Evolutionary conservation across 2,797 vertebrate genomes (phyloP).

Genomic region (Ctenosaura bakeri): DNA sequence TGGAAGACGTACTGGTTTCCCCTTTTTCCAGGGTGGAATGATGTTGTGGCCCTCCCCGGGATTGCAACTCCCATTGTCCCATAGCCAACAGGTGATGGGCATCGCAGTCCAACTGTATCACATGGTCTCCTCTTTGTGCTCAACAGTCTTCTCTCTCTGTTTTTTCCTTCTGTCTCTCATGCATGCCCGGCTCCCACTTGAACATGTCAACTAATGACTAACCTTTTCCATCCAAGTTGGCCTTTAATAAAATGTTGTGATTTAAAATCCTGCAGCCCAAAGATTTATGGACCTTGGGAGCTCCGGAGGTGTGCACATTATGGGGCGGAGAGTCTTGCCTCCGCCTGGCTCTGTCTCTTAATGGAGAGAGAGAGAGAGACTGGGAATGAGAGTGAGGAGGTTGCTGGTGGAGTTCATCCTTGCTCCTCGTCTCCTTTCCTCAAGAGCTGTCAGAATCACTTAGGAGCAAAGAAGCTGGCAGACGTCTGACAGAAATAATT

Average conservation of each 20-base stretch:
- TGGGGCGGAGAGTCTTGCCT: background rate
- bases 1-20: background rate
- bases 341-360: background rate
- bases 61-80: background rate
- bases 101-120: background rate
- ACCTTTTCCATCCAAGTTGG: background rate
- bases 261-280: background rate
- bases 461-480: background rate
- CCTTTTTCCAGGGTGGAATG: too few relatives aligned
- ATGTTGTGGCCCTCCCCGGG: too few relatives aligned
- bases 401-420: background rate
- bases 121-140: too few relatives aligned
- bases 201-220: background rate
- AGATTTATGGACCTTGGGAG: background rate
- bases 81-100: background rate
- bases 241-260: background rate
- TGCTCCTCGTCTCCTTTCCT: background rate
- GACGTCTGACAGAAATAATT: slow-evolving; percentile 27
- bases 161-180: too few relatives aligned
- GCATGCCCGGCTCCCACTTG: background rate
- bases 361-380: background rate
- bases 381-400: background rate
- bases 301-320: too few relatives aligned
- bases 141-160: too few relatives aligned
- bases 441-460: background rate